Evolutionary conservation across 2,888 invertebrate genomes (phyloP), one percentile per base, ranked within the genome.

Genomic region (Gortyna flavago): DNA sequence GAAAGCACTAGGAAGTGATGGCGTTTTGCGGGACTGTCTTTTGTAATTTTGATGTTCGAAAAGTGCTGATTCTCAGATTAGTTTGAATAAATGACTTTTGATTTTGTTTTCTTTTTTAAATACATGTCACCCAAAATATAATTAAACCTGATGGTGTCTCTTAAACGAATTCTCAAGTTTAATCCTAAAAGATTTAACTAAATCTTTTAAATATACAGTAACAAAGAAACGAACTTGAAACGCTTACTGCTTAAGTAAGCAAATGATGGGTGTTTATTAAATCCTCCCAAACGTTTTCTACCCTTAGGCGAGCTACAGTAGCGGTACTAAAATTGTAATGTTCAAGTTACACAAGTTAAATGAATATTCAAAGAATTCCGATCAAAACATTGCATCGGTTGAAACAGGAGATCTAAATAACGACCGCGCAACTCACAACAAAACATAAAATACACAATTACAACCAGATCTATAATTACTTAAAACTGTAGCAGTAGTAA

Each of bases 401-500:
- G 79, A 65, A 86, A 84, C 51, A 84, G 73, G 85, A 88, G 81
- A 84, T 75, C 79, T 83, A 85, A 90, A 88, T 84, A 81, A 82
- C 85, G 84, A 78, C 87, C 85, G 72, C 85, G 73, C 81, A 77
- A 79, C 88, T 89, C 85, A 88, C 87, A 90, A 89, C 89, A 87
- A 83, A 85, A 86, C 84, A 81, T 81, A 71, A 78, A 86, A 80
- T 81, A 86, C 72, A 81, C 72, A 57, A 82, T 84, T 86, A 86
- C 75, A 81, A 77, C 84, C 86, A 93, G 90, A 94, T 92, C 92
- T 92, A 94, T 94, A 95, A 96, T 96, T 94, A 95, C 91, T 91
- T 89, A 89, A 92, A 92, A 91, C 88, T 93, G 91, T 93, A 93
- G 92, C 92, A 93, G 91, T 91, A 89, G 89, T 89, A 92, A 92